Evolutionary conservation across 2,797 vertebrate genomes (phyloP).

Genomic region (Crax fasciolata): DNA sequence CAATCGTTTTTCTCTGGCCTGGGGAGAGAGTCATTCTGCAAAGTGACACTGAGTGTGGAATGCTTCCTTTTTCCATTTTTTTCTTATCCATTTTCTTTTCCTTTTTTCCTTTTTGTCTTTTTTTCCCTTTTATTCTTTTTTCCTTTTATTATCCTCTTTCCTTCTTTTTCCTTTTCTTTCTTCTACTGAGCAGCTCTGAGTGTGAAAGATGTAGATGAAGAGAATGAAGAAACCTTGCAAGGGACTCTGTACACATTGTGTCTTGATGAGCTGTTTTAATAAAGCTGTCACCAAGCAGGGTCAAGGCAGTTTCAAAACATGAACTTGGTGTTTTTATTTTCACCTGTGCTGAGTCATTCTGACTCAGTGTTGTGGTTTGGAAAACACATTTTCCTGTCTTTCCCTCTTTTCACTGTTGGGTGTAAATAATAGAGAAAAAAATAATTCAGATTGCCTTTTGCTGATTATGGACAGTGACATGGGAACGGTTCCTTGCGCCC

Average conservation of each 20-base stretch:
- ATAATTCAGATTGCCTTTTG: background rate
- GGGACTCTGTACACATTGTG: background rate
- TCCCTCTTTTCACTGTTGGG: background rate
- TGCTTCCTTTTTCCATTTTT: constrained; percentile 25
- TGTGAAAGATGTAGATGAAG: constrained; percentile 61
- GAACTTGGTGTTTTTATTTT: background rate
- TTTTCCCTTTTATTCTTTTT: background rate
- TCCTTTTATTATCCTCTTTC: background rate
- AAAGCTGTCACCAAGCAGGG: background rate
- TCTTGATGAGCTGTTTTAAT: background rate
- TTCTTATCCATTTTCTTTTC: background rate
- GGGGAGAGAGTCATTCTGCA: constrained; percentile 20
- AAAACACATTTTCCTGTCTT: background rate
- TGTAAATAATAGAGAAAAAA: background rate
- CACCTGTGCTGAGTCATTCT: constrained; percentile 19
- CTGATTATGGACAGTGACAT: background rate
- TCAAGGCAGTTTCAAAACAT: background rate
- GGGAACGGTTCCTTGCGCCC: background rate
- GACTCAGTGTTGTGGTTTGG: background rate
- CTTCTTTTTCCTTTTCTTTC: background rate
- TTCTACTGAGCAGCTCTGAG: constrained; percentile 7
- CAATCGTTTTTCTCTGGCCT: constrained; percentile 64
- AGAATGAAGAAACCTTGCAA: constrained; percentile 36
- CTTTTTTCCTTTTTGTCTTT: background rate
- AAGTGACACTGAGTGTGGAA: constrained; percentile 60